Evolutionary conservation across 2,113 vertebrate species (phyloP), one percentile per base, ranked within the genome.

Genomic region (Fukomys damarensis): DNA sequence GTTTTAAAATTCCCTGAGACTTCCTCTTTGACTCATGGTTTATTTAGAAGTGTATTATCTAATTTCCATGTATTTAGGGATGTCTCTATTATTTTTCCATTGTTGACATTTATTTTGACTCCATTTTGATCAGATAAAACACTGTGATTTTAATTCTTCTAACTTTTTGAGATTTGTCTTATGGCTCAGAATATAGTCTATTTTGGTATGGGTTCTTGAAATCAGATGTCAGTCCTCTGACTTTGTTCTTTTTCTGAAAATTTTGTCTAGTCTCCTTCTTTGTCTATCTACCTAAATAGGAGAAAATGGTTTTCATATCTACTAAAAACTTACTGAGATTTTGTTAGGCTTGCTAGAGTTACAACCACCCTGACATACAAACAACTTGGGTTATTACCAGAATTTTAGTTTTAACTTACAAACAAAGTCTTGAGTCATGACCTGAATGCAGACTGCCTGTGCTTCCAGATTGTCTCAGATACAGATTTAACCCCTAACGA

Each of bases 71-170:
- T 65, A 24, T 46, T 81, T 46, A 81, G 26, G 38, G 26, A 82
- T 35, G 72, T 86, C 22, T 35, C 49, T 30, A 26, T 41, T 66
- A 87, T 76, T 49, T 66, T 87, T 72, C 28, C 81, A n/a, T n/a
- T 83, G 46, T 46, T 22, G 32, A 66, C 66, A 77, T 59, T 54
- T 54, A 54, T 66, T 95, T 89, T 72, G 13, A 92, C 56, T 86
- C 17, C 46, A 90, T 93, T 90, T 93, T 86, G 24, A 17, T 90
- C 35, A 82, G 32, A 86, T 30, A 72, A 90, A 84, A 79, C 28
- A 68, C 26, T 59, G 30, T 91, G 43, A 81, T 49, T 88, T 88
- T 14, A 84, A 68, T 52, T 85, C 43, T 86, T 14, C 41, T 59
- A 59, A 43, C 10, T 46, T 63, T 46, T 84, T 63, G 41, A 46